These are phyloP conservation scores for Chloroclysta siterata DNA, from an alignment of 2,888 invertebrate genomes.

Conservation along the genomic window DNA sequence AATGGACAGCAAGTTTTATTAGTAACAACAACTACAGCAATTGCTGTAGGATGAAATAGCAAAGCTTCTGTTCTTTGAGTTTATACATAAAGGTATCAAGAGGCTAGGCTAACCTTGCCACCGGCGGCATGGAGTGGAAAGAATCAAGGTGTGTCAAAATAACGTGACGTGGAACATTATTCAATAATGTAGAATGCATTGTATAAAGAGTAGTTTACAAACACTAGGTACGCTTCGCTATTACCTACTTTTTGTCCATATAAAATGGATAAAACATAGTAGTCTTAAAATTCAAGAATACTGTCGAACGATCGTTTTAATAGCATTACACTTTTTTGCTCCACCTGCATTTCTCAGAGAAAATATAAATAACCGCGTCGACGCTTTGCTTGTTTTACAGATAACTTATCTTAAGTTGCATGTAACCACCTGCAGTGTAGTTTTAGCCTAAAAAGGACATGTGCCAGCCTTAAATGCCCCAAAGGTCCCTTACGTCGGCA, in stretches of 20 bases:
- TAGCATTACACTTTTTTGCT: constrained; percentile 17
- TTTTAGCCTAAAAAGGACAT: constrained; percentile 34
- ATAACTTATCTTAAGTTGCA: constrained; percentile 35
- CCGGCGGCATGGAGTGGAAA: no score
- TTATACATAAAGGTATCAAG: no score
- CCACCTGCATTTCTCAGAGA: constrained; percentile 29
- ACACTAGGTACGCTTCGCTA: no score
- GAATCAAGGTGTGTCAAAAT: no score
- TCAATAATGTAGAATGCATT: no score
- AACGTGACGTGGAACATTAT: no score
- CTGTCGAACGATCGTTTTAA: constrained; percentile 16
- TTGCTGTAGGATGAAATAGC: not conserved
- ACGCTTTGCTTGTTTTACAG: constrained; percentile 33
- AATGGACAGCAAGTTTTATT: constrained; percentile 26
- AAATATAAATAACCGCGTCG: constrained; percentile 28
- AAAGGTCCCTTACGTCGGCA: constrained; percentile 43
- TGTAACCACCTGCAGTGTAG: constrained; percentile 34
- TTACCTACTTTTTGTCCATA: no score
- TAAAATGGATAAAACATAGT: not conserved
- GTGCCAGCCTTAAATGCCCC: constrained; percentile 25
- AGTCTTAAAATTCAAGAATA: not conserved
- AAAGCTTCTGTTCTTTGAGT: not conserved
- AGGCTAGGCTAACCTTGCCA: no score
- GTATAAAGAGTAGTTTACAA: no score
- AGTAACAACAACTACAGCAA: constrained; percentile 1